Percentiles rank a stretch among this genome's conserved stretches.
These are phyloP conservation scores for Aptenodytes patagonicus DNA, from an alignment of 2,113 vertebrate species.

Conservation along the genomic window DNA sequence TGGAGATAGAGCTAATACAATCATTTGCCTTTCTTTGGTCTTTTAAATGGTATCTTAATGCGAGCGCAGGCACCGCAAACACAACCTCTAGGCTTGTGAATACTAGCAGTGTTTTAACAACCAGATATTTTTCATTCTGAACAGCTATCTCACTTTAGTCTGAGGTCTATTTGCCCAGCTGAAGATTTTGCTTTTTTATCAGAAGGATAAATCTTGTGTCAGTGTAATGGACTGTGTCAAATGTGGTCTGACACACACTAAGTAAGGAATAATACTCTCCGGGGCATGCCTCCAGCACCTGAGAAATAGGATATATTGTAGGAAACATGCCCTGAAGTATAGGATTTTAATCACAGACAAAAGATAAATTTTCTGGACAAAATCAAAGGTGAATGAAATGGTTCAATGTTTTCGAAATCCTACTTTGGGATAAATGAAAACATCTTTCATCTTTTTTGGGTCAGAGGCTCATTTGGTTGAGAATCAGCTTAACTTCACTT, in stretches of 20 bases:
- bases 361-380: not conserved
- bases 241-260: conserved; percentile 49
- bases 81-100: not conserved
- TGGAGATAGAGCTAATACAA: conserved; percentile 2
- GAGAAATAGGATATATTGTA: conserved; percentile 35
- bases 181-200: conserved; percentile 26
- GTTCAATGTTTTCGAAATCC: not conserved
- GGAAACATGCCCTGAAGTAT: not conserved
- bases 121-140: not conserved
- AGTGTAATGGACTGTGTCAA: conserved; percentile 54
- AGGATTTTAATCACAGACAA: not conserved
- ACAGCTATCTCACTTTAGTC: not conserved
- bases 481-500: not conserved
- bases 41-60: not conserved
- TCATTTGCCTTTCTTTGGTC: conserved; percentile 2
- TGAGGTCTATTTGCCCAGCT: not conserved
- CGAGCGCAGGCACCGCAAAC: not conserved
- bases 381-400: conserved; percentile 2
- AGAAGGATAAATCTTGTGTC: conserved; percentile 36
- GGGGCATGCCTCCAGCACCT: conserved; percentile 42
- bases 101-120: not conserved
- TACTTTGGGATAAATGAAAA: not conserved
- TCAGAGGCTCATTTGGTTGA: not conserved
- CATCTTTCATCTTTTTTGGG: not conserved
- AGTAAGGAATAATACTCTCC: conserved; percentile 41